phyloP scores from a whole-genome alignment of 2,797 vertebrate species.

The Chelonia mydas region DNA sequence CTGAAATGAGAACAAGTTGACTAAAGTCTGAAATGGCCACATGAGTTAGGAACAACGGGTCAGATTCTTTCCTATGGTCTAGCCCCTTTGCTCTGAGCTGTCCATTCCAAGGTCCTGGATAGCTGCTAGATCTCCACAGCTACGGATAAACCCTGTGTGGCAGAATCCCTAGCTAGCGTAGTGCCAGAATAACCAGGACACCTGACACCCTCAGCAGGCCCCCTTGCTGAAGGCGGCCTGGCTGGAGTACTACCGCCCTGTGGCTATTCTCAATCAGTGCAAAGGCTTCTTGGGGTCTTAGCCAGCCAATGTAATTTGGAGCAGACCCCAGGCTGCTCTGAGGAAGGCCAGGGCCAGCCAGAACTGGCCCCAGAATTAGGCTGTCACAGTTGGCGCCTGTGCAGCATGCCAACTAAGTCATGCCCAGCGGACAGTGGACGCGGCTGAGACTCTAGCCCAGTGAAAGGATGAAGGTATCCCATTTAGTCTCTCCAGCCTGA shows the following conservation, averaged over 20 bases:
- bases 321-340: background rate
- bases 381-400: background rate
- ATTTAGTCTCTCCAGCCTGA: background rate
- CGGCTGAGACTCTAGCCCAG: background rate
- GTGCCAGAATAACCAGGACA: background rate
- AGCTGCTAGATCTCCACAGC: background rate
- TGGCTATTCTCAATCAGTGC: background rate
- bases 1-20: background rate
- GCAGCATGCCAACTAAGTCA: background rate
- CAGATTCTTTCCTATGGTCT: background rate
- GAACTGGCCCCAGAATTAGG: background rate
- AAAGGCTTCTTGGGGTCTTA: background rate
- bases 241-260: background rate
- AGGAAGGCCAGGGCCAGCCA: background rate
- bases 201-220: background rate
- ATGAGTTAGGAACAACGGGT: background rate
- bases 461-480: background rate
- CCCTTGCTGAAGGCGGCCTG: background rate
- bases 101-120: background rate
- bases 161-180: background rate
- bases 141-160: background rate
- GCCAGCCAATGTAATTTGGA: background rate
- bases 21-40: accelerated
- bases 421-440: background rate
- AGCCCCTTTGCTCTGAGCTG: background rate